Base-by-base conservation (phyloP, 2,888 invertebrate species). In the Chorisops tibialis region DNA sequence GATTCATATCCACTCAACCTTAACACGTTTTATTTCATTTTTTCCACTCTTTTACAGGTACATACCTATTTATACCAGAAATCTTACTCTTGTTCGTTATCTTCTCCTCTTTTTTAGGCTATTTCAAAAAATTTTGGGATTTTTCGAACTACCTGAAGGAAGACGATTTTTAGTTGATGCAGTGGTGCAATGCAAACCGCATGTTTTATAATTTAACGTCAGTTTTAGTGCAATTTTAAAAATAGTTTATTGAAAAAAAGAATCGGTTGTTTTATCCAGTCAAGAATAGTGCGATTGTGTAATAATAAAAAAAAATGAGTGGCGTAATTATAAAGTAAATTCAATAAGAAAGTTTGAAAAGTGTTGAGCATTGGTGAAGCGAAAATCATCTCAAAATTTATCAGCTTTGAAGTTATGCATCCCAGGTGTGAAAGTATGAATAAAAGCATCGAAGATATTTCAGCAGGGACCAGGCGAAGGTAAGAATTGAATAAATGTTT, bases 381-480 rank as follows among this genome's bases (percentile, higher is more conserved):
- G 18, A 9, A 50, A 39, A 45, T 56, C n/a, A n/a, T 7, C 16
- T 4, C 6, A 41, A 12, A 16, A 41, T 11, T 6, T 41, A 16
- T 41, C 14, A 50, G 35, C 14, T 11, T 22, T 4, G 12, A 35
- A 68, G 73, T 68, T 68, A 77, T 77, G 77, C 77, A 74, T 70
- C 77, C 76, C 60, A 71, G 73, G 65, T 72, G 70, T 66, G 74
- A 76, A 64, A 74, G 71, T 61, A 68, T 75, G 62, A 75, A 72
- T 68, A 76, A 74, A 68, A 77, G 77, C 70, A 75, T 75, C 45
- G 78, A 77, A 68, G 78, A 77, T 71, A 70, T 77, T 68, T 72
- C 71, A 63, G 71, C 71, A 60, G 70, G 70, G 59, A 67, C 69
- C 24, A 65, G 72, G 45, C 71, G 71, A 65, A 76, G 77, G 75